These are phyloP conservation scores for Drosophila kanapiae DNA, from an alignment of 1,140 invertebrate genomes.

Conservation along the genomic window DNA sequence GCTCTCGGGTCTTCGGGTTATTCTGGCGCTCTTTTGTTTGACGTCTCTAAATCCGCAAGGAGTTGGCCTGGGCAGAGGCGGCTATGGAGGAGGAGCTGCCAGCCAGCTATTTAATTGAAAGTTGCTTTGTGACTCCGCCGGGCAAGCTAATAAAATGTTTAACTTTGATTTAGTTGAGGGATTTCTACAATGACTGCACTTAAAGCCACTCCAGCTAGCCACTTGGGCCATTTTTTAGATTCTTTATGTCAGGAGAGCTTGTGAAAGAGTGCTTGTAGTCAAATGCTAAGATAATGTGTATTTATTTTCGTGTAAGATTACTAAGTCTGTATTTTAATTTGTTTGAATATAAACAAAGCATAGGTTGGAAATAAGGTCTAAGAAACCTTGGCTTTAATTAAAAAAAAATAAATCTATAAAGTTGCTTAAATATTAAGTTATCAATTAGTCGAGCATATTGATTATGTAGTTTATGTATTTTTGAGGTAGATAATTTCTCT, in stretches of 20 bases:
- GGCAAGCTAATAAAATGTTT: conserved; percentile 79
- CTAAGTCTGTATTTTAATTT: too few species aligned
- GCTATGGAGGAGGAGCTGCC: conserved; percentile 7
- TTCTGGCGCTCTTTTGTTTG: conserved; percentile 69
- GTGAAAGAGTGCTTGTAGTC: background rate
- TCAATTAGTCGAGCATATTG: too few species aligned
- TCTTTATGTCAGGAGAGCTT: background rate
- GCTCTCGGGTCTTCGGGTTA: conserved; percentile 44
- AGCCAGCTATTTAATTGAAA: conserved; percentile 80
- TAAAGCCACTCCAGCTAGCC: conserved; percentile 27
- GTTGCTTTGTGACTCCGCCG: conserved; percentile 77
- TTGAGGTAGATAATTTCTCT: background rate
- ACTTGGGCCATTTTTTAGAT: conserved; percentile 1
- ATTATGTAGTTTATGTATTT: background rate
- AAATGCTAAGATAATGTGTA: background rate
- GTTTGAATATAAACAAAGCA: too few species aligned
- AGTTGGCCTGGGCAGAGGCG: conserved; percentile 27
- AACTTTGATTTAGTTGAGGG: conserved; percentile 83
- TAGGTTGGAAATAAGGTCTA: too few species aligned
- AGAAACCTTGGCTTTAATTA: too few species aligned
- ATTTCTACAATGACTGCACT: conserved; percentile 70
- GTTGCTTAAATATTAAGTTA: too few species aligned
- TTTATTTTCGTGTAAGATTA: too few species aligned
- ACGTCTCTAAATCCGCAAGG: conserved; percentile 73
- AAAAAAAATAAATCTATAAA: too few species aligned